phyloP scores from a whole-genome alignment of 2,113 vertebrate species.

The Cricetomys ansorgei region DNA sequence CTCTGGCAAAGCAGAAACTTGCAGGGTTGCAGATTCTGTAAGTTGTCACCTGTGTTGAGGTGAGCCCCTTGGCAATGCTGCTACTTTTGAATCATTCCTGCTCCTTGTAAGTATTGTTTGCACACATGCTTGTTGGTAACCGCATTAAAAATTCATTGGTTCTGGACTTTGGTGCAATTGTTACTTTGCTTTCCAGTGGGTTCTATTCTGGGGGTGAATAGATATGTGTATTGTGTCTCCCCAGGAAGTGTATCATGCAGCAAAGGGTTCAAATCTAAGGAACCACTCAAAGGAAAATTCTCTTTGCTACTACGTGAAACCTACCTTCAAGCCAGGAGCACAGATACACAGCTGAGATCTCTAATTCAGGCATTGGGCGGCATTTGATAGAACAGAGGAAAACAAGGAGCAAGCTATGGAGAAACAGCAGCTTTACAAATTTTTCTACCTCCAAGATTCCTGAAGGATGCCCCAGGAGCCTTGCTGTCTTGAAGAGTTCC shows the following conservation, averaged over 20 bases:
- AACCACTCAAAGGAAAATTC: background rate
- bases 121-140: background rate
- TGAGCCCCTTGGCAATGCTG: background rate
- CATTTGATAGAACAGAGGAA: background rate
- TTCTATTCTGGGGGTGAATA: background rate
- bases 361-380: background rate
- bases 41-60: background rate
- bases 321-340: background rate
- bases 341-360: background rate
- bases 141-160: background rate
- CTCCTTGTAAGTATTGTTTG: background rate
- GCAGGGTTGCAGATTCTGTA: background rate
- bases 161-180: background rate
- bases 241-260: background rate
- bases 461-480: background rate
- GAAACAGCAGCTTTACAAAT: slow-evolving; percentile 34
- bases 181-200: background rate
- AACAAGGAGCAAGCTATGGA: background rate
- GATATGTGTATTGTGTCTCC: background rate
- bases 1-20: background rate
- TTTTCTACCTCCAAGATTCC: slow-evolving; percentile 33
- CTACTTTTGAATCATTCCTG: background rate
- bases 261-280: background rate
- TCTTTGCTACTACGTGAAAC: background rate
- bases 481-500: background rate